Evolutionary conservation across 2,888 invertebrate species (phyloP), one percentile per base, ranked within the genome.

Genomic region (Calliphora vomitoria): DNA sequence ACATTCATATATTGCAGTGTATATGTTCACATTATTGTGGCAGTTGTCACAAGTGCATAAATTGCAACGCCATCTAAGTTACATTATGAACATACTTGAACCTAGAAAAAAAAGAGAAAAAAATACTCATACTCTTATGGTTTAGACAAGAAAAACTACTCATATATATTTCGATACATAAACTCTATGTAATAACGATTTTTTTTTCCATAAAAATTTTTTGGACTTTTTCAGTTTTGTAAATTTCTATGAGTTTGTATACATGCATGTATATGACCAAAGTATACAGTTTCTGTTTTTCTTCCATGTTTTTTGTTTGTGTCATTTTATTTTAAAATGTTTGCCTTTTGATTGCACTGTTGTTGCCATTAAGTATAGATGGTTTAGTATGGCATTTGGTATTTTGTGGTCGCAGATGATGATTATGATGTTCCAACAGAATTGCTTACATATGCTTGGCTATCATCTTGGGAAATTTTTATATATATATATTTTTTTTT

Each of bases 41-140:
- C 79, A 82, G 85, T 87, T 87, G 82, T 82, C 85, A 79, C 82
- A 87, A 87, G 79, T 75, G 85, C 79, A 87, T 82, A 87, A 87
- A 87, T 87, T 87, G 87, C 82, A 85, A 82, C 44, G 85, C 82
- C 87, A 87, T 87, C 20, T 82, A 79, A 85, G 78, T 85, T 87
- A 79, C 69, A 82, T 64, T 74, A 60, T 25, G 85, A 82, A 82
- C 75, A 78, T n/a, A 62, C 85, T 79, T 74, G 35, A 81, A 55
- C 6, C 1, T 11, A 25, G 38, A 13, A 20, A 20, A 18, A 18
- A 13, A 53, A 53, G n/a, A 20, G 8, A 4, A 0, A 50, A 20
- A 71, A 53, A 55, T 8, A 55, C 47, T 68, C 58, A 35, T 20
- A 68, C 20, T 75, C 20, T 80, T 80, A 80, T 87, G 78, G 78